Percentiles rank a stretch among this genome's conserved stretches.
Conservation (phyloP, 2,797 vertebrate genomes). For the Alca torda region DNA sequence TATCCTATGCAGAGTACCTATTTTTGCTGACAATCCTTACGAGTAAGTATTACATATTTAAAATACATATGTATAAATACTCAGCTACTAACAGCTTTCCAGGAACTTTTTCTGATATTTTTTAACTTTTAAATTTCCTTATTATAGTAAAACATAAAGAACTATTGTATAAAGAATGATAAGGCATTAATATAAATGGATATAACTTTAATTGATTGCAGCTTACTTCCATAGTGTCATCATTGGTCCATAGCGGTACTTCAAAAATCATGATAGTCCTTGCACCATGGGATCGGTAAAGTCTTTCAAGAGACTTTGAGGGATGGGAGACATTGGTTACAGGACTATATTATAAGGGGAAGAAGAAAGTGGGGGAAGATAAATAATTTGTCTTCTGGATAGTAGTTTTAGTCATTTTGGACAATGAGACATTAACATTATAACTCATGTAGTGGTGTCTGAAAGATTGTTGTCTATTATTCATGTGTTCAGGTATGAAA, state of each 20-base stretch:
- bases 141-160: neutral
- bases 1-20: constrained; percentile 96
- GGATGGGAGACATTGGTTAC: neutral
- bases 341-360: neutral
- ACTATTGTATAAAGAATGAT: neutral
- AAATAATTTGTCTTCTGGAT: neutral
- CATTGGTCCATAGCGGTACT: neutral
- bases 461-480: neutral
- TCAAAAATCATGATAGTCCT: neutral
- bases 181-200: neutral
- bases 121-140: neutral
- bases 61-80: neutral
- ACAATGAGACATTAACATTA: neutral
- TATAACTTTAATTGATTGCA: neutral
- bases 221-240: neutral
- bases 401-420: neutral
- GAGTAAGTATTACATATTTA: constrained; percentile 83
- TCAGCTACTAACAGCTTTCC: neutral
- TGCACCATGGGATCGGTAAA: neutral
- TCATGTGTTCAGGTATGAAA: neutral
- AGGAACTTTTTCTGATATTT: neutral
- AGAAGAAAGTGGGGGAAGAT: neutral
- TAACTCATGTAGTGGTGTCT: neutral
- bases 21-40: constrained; percentile 96
- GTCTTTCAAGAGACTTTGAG: neutral